Conservation (phyloP, 2,888 invertebrate genomes). For the Agrochola circellaris region DNA sequence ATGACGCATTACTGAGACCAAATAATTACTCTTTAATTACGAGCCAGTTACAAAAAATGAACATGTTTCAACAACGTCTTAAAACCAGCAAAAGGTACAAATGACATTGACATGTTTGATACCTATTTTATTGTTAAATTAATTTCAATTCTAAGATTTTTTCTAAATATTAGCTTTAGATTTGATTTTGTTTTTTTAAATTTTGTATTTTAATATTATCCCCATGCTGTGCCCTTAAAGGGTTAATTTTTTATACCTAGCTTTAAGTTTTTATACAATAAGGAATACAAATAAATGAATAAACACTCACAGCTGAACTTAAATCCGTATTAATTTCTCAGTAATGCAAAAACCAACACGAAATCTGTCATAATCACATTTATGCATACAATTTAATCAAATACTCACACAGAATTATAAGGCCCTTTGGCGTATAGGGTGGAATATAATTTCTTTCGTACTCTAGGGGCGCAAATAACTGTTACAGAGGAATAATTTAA, state of each 20-base stretch:
- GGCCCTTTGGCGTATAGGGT: slow-evolving; percentile 2
- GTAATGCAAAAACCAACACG: slow-evolving; percentile 11
- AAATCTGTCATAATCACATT: slow-evolving; percentile 28
- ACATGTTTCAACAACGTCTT: background rate
- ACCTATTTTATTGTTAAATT: too few species aligned
- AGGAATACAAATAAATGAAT: background rate
- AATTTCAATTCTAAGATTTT: too few species aligned
- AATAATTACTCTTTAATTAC: too few species aligned
- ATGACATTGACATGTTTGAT: too few species aligned
- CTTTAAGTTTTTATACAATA: too few species aligned
- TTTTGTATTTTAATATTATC: too few species aligned
- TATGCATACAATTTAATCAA: slow-evolving; percentile 48
- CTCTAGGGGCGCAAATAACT: slow-evolving; percentile 44
- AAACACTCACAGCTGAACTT: slow-evolving; percentile 1
- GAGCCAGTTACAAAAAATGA: background rate
- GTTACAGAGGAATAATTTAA: slow-evolving; percentile 62
- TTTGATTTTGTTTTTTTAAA: too few species aligned
- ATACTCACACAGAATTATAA: slow-evolving; percentile 31
- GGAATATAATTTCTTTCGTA: slow-evolving; percentile 52
- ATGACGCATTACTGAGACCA: too few species aligned
- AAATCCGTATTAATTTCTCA: slow-evolving; percentile 20
- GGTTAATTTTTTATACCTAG: too few species aligned
- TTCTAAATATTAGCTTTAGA: too few species aligned
- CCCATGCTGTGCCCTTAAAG: too few species aligned
- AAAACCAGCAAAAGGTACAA: background rate